phyloP scores from a whole-genome alignment of 2,888 invertebrate species.

The Drosophila rellima region DNA sequence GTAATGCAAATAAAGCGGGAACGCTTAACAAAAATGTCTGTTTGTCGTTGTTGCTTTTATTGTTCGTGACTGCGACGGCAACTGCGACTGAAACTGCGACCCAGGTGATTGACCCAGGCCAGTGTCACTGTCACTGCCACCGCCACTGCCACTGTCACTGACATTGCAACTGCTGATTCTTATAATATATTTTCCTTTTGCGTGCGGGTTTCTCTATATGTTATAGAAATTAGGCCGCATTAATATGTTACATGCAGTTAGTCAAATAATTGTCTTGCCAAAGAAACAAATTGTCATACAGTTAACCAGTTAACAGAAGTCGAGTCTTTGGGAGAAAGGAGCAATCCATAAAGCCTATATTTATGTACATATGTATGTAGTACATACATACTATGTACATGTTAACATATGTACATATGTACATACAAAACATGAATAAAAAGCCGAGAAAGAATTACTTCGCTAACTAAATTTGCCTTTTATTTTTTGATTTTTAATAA shows the following conservation, averaged over 20 bases:
- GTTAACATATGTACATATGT: no score
- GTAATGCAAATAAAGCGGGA: slow-evolving; percentile 48
- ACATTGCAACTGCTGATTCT: neutral
- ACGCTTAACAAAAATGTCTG: slow-evolving; percentile 16
- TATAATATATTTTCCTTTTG: slow-evolving; percentile 20
- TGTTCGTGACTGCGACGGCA: slow-evolving; percentile 40
- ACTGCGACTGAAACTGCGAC: slow-evolving; percentile 56
- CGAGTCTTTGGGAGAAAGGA: no score
- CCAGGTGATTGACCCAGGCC: slow-evolving; percentile 75
- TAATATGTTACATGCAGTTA: neutral
- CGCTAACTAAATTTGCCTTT: no score
- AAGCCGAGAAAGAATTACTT: no score
- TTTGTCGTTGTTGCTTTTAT: slow-evolving; percentile 23
- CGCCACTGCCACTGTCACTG: slow-evolving; percentile 2
- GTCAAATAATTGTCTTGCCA: neutral
- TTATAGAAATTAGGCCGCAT: slow-evolving; percentile 4
- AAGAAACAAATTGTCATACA: neutral
- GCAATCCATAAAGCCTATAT: no score
- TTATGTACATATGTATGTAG: no score
- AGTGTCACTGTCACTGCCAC: slow-evolving; percentile 33
- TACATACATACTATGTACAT: no score
- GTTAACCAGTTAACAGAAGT: no score
- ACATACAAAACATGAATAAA: no score
- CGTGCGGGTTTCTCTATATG: slow-evolving; percentile 26
- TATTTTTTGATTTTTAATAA: no score